Evolutionary conservation across 2,797 vertebrate genomes (phyloP).

Genomic region (Notolepis coatsorum): DNA sequence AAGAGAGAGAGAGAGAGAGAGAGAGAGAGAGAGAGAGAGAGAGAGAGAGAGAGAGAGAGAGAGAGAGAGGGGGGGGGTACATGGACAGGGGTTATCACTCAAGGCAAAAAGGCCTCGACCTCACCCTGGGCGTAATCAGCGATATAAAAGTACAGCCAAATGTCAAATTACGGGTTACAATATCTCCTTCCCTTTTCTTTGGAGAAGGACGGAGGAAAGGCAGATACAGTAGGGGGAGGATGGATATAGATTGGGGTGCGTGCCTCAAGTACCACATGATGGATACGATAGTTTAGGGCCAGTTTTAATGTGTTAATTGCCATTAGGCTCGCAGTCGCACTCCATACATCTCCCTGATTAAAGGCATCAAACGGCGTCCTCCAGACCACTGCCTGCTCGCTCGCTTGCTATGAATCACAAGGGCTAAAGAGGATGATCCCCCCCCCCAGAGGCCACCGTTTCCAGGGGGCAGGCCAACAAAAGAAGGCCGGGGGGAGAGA

Average conservation of each 20-base stretch:
- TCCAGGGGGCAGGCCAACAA: background rate
- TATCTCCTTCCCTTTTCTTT: constrained; percentile 34
- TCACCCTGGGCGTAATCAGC: constrained; percentile 32
- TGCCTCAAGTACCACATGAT: constrained; percentile 42
- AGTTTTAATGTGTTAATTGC: constrained; percentile 49
- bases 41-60: background rate
- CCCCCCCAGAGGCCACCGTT: constrained; percentile 4
- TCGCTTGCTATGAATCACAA: background rate
- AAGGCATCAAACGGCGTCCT: constrained; percentile 32
- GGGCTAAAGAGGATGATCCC: background rate
- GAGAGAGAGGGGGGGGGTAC: constrained; percentile 10
- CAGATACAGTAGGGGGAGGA: constrained; percentile 47
- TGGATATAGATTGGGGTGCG: constrained; percentile 43
- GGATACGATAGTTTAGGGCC: constrained; percentile 43
- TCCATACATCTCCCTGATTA: constrained; percentile 66
- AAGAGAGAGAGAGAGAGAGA: constrained; percentile 1
- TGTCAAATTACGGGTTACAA: constrained; percentile 15
- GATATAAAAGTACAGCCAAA: constrained; percentile 17
- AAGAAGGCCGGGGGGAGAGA: constrained; percentile 15
- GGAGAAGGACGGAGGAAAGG: constrained; percentile 33
- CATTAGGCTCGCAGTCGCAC: constrained; percentile 36
- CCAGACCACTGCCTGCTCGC: background rate
- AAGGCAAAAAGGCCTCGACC: constrained; percentile 6
- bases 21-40: background rate
- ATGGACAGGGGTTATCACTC: constrained; percentile 30